These are phyloP conservation scores for Aradus depressus DNA, from an alignment of 2,888 invertebrate genomes.

Conservation along the genomic window DNA sequence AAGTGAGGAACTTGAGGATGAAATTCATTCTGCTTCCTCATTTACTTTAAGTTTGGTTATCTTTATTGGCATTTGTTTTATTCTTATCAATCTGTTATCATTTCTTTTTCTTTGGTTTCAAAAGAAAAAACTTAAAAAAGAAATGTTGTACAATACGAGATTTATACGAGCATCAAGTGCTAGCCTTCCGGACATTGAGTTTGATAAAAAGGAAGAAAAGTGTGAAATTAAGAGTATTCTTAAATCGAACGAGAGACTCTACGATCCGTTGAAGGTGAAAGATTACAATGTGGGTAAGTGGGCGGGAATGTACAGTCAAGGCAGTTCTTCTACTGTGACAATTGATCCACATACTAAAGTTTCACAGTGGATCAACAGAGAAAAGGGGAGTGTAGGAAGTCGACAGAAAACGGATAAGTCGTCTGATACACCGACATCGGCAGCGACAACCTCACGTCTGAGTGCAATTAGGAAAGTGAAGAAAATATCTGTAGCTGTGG, in stretches of 20 bases:
- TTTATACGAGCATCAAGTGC: constrained; percentile 36
- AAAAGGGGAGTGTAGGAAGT: constrained; percentile 60
- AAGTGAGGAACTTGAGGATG: constrained; percentile 20
- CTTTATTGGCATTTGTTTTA: constrained; percentile 52
- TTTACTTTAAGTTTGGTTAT: constrained; percentile 39
- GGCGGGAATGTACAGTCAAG: constrained; percentile 44
- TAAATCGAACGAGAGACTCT: constrained; percentile 28
- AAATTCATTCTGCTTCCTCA: constrained; percentile 34
- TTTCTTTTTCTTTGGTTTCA: constrained; percentile 57
- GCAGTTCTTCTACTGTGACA: constrained; percentile 44
- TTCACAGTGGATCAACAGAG: constrained; percentile 73
- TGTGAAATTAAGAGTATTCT: constrained; percentile 29
- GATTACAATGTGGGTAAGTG: constrained; percentile 42
- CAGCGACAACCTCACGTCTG: constrained; percentile 20
- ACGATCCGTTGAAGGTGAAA: constrained; percentile 29
- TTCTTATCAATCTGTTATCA: constrained; percentile 59
- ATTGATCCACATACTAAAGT: constrained; percentile 79
- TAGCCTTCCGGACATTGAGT: constrained; percentile 24
- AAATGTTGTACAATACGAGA: constrained; percentile 40
- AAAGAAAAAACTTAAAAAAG: constrained; percentile 46
- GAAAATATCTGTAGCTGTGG: constrained; percentile 62
- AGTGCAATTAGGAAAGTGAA: constrained; percentile 23
- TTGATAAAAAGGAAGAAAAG: constrained; percentile 23
- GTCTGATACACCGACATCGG: constrained; percentile 15
- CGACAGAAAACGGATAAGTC: constrained; percentile 37